Evolutionary conservation across 2,113 vertebrate genomes (phyloP), one percentile per base, ranked within the genome.

Genomic region (Semnornis frantzii): DNA sequence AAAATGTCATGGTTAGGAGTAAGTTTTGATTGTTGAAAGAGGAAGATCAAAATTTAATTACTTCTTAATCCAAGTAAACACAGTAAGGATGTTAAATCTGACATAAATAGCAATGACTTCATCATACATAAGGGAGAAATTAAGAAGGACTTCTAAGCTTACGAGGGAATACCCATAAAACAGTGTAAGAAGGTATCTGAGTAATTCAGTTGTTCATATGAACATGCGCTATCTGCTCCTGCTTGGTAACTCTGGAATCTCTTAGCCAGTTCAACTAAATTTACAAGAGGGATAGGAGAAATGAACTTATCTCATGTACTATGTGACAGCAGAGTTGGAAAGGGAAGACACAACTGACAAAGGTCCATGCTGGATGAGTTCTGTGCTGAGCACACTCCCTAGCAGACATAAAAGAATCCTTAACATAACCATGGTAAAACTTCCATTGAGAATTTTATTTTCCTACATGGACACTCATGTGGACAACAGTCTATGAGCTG

Each of bases 231-330:
- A 0, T 54, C 44, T 66, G 64, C 52, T 23, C 52, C 20, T 52
- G 76, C 18, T 46, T 28, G 55, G 50, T 25, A 59, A 59, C 66
- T 60, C 15, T 7, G 50, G 62, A 78, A 69, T 15, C 3, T 1
- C 7, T 17, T 30, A 74, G 44, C 10, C n/a, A 20, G 57, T 48
- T 60, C 70, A 73, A 60, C 25, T 25, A 15, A 25, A 25, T 12
- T 54, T 59, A 28, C 31, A 3, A 0, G 52, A 42, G 25, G 5
- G n/a, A 71, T 2, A 63, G 48, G 21, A 82, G 50, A 64, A 81
- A 42, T 10, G 12, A 76, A 62, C 12, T 52, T n/a, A 85, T 31
- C 27, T 48, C 2, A 0, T 0, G 0, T 52, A 46, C 52, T 3
- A 1, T 19, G 39, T 39, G 54, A 28, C 34, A 77, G 54, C 24